These are phyloP conservation scores for Carduelis carduelis DNA, from an alignment of 2,797 vertebrate genomes.

Conservation along the genomic window DNA sequence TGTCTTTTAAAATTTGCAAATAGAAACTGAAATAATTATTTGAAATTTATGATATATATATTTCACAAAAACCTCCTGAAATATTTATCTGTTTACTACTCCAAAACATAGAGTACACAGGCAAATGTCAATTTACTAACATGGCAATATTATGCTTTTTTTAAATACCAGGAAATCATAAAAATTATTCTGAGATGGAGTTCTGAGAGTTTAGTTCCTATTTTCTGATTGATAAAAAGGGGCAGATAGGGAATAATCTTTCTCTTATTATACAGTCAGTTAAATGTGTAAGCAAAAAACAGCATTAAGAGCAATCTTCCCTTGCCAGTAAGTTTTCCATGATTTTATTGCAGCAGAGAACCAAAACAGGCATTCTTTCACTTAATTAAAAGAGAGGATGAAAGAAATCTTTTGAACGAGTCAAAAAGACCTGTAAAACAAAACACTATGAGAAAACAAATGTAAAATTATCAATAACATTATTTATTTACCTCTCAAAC, in stretches of 20 bases:
- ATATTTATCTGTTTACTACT: background rate
- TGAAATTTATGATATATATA: background rate
- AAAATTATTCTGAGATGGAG: slow-evolving; percentile 20
- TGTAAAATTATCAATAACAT: background rate
- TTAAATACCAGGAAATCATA: slow-evolving; percentile 9
- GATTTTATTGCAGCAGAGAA: background rate
- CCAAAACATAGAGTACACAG: background rate
- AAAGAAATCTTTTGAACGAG: background rate
- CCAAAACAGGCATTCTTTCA: background rate
- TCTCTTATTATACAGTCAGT: background rate
- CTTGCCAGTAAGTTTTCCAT: background rate
- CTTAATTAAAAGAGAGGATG: background rate
- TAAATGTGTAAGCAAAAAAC: background rate
- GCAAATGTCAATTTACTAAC: background rate
- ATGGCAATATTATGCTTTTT: background rate
- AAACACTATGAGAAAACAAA: background rate
- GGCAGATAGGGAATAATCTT: background rate
- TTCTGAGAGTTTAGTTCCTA: slow-evolving; percentile 25
- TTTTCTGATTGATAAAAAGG: background rate
- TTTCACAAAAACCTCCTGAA: background rate
- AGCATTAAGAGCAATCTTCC: background rate
- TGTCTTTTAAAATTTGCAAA: background rate
- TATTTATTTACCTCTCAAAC: background rate
- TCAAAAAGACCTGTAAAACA: background rate
- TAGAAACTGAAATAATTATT: background rate